Evolutionary conservation across 2,113 vertebrate genomes (phyloP), one percentile per base, ranked within the genome.

Genomic region (Panurus biarmicus): DNA sequence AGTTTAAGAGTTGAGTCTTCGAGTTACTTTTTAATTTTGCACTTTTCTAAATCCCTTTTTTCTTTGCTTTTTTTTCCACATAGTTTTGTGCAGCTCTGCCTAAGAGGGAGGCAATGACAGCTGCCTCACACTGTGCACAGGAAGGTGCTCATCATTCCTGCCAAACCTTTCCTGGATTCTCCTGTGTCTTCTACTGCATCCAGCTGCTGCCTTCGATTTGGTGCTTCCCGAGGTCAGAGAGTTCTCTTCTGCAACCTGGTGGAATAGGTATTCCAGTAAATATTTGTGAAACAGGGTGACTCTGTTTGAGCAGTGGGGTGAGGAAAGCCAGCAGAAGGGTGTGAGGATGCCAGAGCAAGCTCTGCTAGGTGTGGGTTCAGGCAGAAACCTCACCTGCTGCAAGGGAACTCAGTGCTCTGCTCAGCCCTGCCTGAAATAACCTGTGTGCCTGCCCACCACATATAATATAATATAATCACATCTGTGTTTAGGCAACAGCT

Each of bases 1-100:
- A 42, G 64, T 57, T 71, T 28, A 79, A 60, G 17, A 47, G 28
- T 7, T 28, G 1, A 20, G 4, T 20, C 16, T 85, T 36, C 3
- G 31, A 28, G 12, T 16, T 22, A 8, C 11, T 31, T 58, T 56
- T 86, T 31, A 2, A 5, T n/a, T 73, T 66, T 73, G 8, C 4
- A 0, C 9, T 60, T 71, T 35, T 42, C 36, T n/a, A 50, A 65
- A 53, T 11, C 7, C 7, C 12, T 14, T 60, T 56, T 47, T 38
- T 11, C 21, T 51, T 31, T 20, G 8, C 4, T 45, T 78, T 54
- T 29, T 2, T 25, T 22, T n/a, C 48, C 17, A 1, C 1, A 0
- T 17, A 24, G 44, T 12, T 86, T 77, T 58, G 13, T 72, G 75
- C 24, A 51, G 53, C 40, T 62, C 45, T 51, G 9, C 78, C 48